Evolutionary conservation across 92 coral and sea anemone genomes (phyloP).

Genomic region (Phenganax marumi): DNA sequence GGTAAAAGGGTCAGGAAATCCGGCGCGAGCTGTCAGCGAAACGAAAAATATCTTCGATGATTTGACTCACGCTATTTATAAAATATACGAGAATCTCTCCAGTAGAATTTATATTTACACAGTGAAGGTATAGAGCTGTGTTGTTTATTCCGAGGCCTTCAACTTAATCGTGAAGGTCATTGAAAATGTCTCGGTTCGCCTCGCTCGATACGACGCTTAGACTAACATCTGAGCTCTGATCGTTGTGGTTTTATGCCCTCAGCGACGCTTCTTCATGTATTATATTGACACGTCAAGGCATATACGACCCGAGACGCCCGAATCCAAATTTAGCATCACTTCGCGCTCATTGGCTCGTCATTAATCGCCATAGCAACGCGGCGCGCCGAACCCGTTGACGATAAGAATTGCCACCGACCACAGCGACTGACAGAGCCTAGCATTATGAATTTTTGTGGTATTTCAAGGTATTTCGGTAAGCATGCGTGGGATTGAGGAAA

Average conservation of each 20-base stretch:
- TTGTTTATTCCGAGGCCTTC: neutral
- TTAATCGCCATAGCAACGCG: constrained; percentile 9
- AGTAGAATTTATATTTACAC: no score
- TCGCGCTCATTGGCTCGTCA: constrained; percentile 10
- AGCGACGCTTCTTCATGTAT: constrained; percentile 17
- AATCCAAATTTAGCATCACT: constrained; percentile 40
- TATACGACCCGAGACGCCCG: constrained; percentile 4
- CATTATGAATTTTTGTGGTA: neutral
- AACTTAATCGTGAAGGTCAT: neutral
- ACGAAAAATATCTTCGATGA: neutral
- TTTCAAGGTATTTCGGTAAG: neutral
- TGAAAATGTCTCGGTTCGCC: neutral
- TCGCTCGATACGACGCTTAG: constrained; percentile 8
- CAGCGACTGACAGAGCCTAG: neutral
- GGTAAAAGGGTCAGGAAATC: neutral
- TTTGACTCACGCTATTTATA: neutral
- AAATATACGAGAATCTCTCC: neutral
- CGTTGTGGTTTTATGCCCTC: constrained; percentile 21
- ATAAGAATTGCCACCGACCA: constrained; percentile 1
- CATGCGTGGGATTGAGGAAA: neutral
- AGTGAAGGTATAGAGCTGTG: no score
- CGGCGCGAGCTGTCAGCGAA: constrained; percentile 1
- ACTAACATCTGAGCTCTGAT: constrained; percentile 3
- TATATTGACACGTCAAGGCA: constrained; percentile 31
- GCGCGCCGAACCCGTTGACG: neutral